Evolutionary conservation across 2,888 invertebrate species (phyloP), one percentile per base, ranked within the genome.

Genomic region (Orthosia cruda): DNA sequence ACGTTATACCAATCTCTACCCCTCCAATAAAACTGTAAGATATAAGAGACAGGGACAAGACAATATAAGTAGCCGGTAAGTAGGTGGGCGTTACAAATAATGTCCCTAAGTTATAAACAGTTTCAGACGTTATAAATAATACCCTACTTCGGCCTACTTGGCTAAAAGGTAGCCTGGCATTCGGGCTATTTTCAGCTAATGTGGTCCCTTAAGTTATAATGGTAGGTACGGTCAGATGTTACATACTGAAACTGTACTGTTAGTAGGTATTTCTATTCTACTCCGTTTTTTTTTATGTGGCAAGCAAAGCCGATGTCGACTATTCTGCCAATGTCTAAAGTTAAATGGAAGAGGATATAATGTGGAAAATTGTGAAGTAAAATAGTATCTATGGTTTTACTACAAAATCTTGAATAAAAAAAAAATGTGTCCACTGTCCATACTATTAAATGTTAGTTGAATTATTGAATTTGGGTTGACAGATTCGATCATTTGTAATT

Each of bases 41-140:
- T 40, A 73, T 18, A 63, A 58, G 13, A 23, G 65, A 80, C 52
- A 74, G 47, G 52, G 20, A 79, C 65, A 65, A 23, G 61, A 57
- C 52, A 57, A 75, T 69, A 32, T 79, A 69, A 54, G 75, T 61
- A 69, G 52, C 62, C 40, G 16, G 32, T 62, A 57, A 75, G 79
- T 75, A 62, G 52, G 75, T 75, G 79, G 80, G 80, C 79, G 80
- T 69, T 47, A 79, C 80, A 80, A 80, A 80, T 80, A 73, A 77
- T 62, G 52, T 79, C 55, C 23, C 52, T 20, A 61, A 66, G 57
- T 66, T 65, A 74, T 74, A 80, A 80, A 65, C 61, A 47, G 64
- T 77, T 70, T 20, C 18, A 63, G 69, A 40, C 55, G 32, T 65
- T n/a, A 74, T 79, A 80, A 80, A 79, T 74, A 79, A 80, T 74